Percentiles rank a stretch among this genome's conserved stretches.
These are phyloP conservation scores for Leucophenga varia DNA, from an alignment of 1,140 invertebrate genomes.

Conservation along the genomic window DNA sequence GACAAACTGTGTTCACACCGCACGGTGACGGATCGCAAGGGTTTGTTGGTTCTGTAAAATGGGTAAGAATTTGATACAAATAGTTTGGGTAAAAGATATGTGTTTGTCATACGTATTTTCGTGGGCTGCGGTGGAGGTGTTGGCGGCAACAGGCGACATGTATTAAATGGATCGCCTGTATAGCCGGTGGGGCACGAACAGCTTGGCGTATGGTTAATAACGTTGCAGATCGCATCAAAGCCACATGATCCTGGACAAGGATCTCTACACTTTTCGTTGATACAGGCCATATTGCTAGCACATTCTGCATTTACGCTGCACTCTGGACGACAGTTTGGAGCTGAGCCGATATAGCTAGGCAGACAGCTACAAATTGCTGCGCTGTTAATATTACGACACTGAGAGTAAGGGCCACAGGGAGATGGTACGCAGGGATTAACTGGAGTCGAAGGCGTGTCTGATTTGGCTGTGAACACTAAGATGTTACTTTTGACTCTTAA, in stretches of 20 bases:
- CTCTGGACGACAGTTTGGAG: conserved; percentile 73
- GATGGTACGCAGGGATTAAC: conserved; percentile 70
- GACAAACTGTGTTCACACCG: conserved; percentile 73
- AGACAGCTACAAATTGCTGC: conserved; percentile 70
- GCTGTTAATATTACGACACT: conserved; percentile 67
- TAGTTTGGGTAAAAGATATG: conserved; percentile 50
- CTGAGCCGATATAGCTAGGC: conserved; percentile 66
- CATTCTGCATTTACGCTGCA: conserved; percentile 75
- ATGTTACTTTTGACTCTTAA: neutral
- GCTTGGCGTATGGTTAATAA: conserved; percentile 69
- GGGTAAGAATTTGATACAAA: conserved; percentile 52
- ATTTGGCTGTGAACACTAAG: neutral
- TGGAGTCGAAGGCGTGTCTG: conserved; percentile 58
- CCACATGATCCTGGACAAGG: conserved; percentile 73
- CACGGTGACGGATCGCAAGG: conserved; percentile 71
- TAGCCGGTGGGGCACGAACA: conserved; percentile 69
- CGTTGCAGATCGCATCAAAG: conserved; percentile 64
- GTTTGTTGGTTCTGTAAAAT: conserved; percentile 56
- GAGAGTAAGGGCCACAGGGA: conserved; percentile 71
- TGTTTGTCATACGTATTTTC: conserved; percentile 40
- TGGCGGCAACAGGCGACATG: conserved; percentile 59
- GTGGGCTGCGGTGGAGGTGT: conserved; percentile 31
- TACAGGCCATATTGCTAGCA: conserved; percentile 66
- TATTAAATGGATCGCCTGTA: conserved; percentile 70
- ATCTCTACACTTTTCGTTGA: conserved; percentile 69